Base-by-base conservation (phyloP, 2,113 vertebrate species). In the Oreochromis aureus region DNA sequence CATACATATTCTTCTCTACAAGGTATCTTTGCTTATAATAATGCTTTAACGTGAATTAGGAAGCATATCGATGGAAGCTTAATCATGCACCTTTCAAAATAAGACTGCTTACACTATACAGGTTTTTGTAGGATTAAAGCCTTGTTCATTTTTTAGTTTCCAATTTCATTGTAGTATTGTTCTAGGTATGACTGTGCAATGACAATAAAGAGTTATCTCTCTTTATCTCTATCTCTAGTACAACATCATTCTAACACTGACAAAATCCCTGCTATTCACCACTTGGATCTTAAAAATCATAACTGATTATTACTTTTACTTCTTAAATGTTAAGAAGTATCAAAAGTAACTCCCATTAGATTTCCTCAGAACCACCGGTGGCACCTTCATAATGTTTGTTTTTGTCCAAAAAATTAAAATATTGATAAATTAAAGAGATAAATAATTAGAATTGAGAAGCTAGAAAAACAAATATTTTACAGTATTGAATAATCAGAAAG, bases 1-100 rank as follows among this genome's bases (percentile, higher is more conserved):
- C 10, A 48, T 8, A 30, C 44, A 76, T 76, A 32, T 76, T 73
- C 22, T 76, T 44, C 24, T 18, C 24, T 76, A 48, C 41, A 46
- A 48, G 41, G 0, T 53, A 1, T 12, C 27, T 34, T 78, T 78
- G 46, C 41, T 78, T 7, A 55, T 5, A 22, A 46, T 5, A 54
- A 63, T 55, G 24, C 6, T n/a, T 32, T 44, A 82, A 78, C 1
- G 9, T 0, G 18, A 7, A 22, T n/a, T 36, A 56, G 8, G 11
- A 69, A 71, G 34, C 6, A 15, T 36, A 19, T 51, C 0, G 10
- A 4, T 19, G 41, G 16, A 76, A 51, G 71, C 15, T 32, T 19
- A 32, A 76, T 32, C 36, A 4, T 80, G 11, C 7, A 53, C 10
- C 66, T 66, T 85, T 85, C 16, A 87, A 56, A 66, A 80, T 83